Base-by-base conservation (phyloP, 2,113 vertebrate genomes). In the Bubo blakistoni region DNA sequence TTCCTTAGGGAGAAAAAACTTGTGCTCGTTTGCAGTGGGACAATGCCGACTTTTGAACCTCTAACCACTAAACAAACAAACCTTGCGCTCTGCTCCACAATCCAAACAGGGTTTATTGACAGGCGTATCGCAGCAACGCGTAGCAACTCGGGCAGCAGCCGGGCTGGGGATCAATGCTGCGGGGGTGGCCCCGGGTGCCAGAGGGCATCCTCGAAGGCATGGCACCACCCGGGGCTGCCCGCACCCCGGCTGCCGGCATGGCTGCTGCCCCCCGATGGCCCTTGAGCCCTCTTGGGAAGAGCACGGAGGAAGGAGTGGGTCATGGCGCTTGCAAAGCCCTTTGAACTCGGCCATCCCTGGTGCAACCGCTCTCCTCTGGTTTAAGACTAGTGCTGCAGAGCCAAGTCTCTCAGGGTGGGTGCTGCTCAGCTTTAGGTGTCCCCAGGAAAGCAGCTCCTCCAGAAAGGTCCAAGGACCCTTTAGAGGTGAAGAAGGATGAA, bases 1-100 rank as follows among this genome's bases (percentile, higher is more conserved):
- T 94, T 97, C 78, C 96, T 94, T 94, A 62, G 95, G 96, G 84
- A 91, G 96, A 96, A 95, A 96, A 92, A 96, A 96, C 95, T 94
- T 96, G 96, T 89, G 93, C 97, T 97, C 96, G 30, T 90, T 96
- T 91, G 97, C 98, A 95, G 97, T 96, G 92, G 97, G 98, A 98
- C 98, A 98, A 98, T 98, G 98, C 97, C 97, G 98, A 98, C 98
- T 98, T 98, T 98, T 98, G 98, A 98, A 98, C 98, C 98, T 98
- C 96, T 97, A 97, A 97, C 98, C 98, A 98, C 96, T 98, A 97
- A 98, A 97, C 97, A 98, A 98, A 98, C 98, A 98, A 97, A 98
- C 98, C 97, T 98, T 98, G 98, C 44, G 98, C 98, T 98, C 95
- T 65, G 97, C 97, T 98, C 94, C 95, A 95, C 98, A 98, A 96